These are phyloP conservation scores for Himalopsyche anomala DNA, from an alignment of 2,888 invertebrate genomes.

Conservation along the genomic window DNA sequence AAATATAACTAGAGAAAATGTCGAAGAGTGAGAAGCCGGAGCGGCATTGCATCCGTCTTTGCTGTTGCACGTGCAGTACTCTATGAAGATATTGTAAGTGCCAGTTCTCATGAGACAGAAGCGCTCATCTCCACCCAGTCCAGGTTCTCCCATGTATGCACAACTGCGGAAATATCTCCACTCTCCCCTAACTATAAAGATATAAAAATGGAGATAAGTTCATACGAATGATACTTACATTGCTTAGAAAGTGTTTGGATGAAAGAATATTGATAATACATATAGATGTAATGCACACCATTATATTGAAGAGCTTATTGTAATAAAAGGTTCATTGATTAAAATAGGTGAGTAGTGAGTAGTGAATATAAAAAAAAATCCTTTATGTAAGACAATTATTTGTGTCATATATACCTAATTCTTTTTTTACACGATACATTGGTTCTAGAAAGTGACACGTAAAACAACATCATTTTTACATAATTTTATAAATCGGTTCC, in stretches of 20 bases:
- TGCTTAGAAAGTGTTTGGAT: constrained; percentile 43
- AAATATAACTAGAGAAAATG: constrained; percentile 25
- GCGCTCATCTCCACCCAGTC: constrained; percentile 91
- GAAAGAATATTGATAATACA: constrained; percentile 26
- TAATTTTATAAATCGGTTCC: too few relatives aligned
- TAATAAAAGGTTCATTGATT: too few relatives aligned
- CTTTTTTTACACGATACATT: too few relatives aligned
- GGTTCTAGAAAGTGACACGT: too few relatives aligned
- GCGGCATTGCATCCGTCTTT: constrained; percentile 91
- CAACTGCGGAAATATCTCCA: constrained; percentile 94
- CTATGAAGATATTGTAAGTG: constrained; percentile 94
- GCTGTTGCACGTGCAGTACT: constrained; percentile 94
- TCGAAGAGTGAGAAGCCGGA: constrained; percentile 36
- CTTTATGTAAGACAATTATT: too few relatives aligned
- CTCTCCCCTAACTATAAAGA: constrained; percentile 85
- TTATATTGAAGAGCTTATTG: too few relatives aligned
- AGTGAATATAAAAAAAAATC: too few relatives aligned
- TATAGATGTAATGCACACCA: too few relatives aligned
- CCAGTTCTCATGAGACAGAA: constrained; percentile 94
- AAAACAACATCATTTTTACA: too few relatives aligned
- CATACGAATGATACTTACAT: constrained; percentile 29
- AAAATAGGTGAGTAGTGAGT: too few relatives aligned
- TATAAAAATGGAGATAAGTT: not conserved
- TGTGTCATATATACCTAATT: too few relatives aligned
- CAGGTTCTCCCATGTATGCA: constrained; percentile 93